Conservation (phyloP, 2,113 vertebrate species). For the Larimichthys crocea region DNA sequence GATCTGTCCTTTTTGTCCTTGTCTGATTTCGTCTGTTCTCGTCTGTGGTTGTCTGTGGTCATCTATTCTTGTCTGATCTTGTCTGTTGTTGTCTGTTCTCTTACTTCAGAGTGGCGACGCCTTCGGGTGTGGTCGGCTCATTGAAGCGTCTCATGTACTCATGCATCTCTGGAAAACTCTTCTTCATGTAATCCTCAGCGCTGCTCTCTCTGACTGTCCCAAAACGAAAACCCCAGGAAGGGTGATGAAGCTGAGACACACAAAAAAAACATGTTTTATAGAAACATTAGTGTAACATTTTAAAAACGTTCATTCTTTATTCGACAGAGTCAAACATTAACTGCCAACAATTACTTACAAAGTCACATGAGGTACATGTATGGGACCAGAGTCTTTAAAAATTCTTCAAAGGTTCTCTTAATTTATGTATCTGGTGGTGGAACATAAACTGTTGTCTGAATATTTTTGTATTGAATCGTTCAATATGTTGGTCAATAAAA, state of each 20-base stretch:
- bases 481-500: too few relatives aligned
- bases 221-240: conserved; percentile 90
- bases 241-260: conserved; percentile 89
- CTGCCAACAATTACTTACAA: too few relatives aligned
- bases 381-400: too few relatives aligned
- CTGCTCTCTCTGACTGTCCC: conserved; percentile 95
- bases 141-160: conserved; percentile 90
- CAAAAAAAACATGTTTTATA: background rate
- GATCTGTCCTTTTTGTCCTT: background rate
- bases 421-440: too few relatives aligned
- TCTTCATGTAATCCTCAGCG: conserved; percentile 93
- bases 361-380: too few relatives aligned
- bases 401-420: too few relatives aligned
- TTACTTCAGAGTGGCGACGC: conserved; percentile 93
- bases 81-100: conserved; percentile 29
- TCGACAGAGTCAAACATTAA: too few relatives aligned
- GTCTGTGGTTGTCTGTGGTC: background rate
- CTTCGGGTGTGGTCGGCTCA: conserved; percentile 89
- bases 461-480: too few relatives aligned
- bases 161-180: conserved; percentile 93
- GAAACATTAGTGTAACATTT: too few relatives aligned
- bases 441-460: too few relatives aligned
- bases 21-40: background rate
- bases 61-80: background rate
- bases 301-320: too few relatives aligned